phyloP scores from a whole-genome alignment of 2,113 vertebrate species.

The Carettochelys insculpta region DNA sequence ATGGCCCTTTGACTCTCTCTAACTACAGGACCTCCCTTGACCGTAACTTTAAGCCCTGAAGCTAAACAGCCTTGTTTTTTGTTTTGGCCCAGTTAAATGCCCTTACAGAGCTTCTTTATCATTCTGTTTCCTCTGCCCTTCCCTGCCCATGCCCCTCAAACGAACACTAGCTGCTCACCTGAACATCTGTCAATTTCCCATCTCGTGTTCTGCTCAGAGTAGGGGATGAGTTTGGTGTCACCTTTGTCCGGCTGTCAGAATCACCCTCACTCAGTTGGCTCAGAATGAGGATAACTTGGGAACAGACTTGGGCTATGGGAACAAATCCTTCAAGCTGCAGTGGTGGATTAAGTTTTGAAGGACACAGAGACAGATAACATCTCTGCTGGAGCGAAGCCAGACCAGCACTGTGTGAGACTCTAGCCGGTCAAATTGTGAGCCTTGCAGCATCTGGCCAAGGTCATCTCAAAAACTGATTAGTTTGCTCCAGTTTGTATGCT shows the following conservation, averaged over 20 bases:
- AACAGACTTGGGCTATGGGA: background rate
- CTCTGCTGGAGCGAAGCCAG: background rate
- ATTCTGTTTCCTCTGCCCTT: background rate
- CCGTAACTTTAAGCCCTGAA: background rate
- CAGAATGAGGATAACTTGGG: background rate
- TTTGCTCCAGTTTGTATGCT: background rate
- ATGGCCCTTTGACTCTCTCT: background rate
- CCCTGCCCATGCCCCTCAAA: too few relatives aligned
- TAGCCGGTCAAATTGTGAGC: accelerated
- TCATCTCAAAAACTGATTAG: background rate
- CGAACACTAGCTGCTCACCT: background rate
- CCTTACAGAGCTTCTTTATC: background rate
- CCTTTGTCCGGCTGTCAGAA: accelerated
- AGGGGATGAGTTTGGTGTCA: background rate
- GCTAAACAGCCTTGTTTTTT: background rate
- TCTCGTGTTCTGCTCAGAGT: background rate
- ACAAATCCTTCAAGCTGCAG: background rate
- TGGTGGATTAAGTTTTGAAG: background rate
- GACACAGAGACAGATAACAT: background rate
- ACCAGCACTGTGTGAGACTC: accelerated
- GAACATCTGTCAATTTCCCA: background rate
- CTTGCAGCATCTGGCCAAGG: background rate
- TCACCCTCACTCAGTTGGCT: background rate
- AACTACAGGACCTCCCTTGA: background rate
- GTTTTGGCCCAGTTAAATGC: background rate